Base-by-base conservation (phyloP, 2,797 vertebrate species). In the Girardinus metallicus region DNA sequence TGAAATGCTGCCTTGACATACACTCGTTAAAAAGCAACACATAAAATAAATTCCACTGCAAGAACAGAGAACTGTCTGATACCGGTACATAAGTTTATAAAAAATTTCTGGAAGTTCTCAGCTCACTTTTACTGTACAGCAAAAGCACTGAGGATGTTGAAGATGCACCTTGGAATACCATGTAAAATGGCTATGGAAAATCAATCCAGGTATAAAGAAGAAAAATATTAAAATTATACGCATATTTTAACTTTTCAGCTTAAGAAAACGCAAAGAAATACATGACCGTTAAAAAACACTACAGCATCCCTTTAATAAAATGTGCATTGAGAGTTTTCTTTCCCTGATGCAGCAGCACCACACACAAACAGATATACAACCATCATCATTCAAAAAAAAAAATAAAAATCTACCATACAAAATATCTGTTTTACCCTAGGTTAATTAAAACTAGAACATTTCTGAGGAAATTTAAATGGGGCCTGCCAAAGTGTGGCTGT, bases 11-110 rank as follows among this genome's bases (percentile, higher is more conserved):
- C 36, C 44, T 77, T 49, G 74, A 77, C 16, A 53, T 21, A 68
- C 5, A 64, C 5, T 64, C 2, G 49, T 79, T 47, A 79, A 64
- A 80, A 23, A 75, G 31, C 4, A 78, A 73, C 31, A 73, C 9
- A 64, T 55, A 78, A 55, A 76, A 72, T 39, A 53, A 2, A 31
- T 41, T 23, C 1, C 12, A 34, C n/a, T 5, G 15, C 72, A 34
- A 74, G 34, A 29, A 62, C 2, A 0, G 39, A 51, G 15, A 3
- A 70, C 70, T 34, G 68, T 10, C 18, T 53, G 11, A 43, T 70
- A 57, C 51, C 5, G n/a, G 62, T 34, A 36, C 15, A 44, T 13
- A 4, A 29, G 13, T 12, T 70, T 66, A 36, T 53, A 29, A 49
- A 77, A 41, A 11, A 15, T 8, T 68, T n/a, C 36, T 29, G 18